These are phyloP conservation scores for Pseudanteris insignis DNA, from an alignment of 2,888 invertebrate species.

Conservation along the genomic window DNA sequence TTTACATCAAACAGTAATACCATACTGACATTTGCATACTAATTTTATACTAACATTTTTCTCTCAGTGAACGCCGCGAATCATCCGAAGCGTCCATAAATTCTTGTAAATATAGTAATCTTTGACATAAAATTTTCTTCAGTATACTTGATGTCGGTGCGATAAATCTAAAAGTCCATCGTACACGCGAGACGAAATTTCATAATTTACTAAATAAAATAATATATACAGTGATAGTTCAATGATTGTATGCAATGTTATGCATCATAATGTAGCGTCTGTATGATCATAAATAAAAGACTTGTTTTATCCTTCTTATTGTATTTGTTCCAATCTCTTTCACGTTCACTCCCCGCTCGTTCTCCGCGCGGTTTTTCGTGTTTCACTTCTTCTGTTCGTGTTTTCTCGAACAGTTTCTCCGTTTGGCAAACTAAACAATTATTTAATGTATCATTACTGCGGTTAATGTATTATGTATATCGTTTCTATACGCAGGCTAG, in stretches of 20 bases:
- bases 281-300: conserved; percentile 10
- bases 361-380: background rate
- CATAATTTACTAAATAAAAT: no score
- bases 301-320: background rate
- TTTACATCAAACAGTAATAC: no score
- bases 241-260: background rate
- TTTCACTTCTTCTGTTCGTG: conserved; percentile 2
- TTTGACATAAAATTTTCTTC: no score
- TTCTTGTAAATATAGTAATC: no score
- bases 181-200: no score
- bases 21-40: no score
- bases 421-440: conserved; percentile 13
- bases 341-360: background rate
- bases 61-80: no score
- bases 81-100: no score
- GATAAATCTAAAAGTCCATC: no score
- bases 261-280: background rate
- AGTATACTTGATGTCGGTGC: no score
- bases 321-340: background rate
- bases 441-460: conserved; percentile 27
- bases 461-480: conserved; percentile 37
- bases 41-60: no score
- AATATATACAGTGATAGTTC: no score
- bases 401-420: conserved; percentile 6
- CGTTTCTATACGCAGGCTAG: conserved; percentile 17